A percentile compares a stretch with the other conserved stretches of the same genome.
phyloP scores from a whole-genome alignment of 2,888 invertebrate species.

The Rhagium mordax region DNA sequence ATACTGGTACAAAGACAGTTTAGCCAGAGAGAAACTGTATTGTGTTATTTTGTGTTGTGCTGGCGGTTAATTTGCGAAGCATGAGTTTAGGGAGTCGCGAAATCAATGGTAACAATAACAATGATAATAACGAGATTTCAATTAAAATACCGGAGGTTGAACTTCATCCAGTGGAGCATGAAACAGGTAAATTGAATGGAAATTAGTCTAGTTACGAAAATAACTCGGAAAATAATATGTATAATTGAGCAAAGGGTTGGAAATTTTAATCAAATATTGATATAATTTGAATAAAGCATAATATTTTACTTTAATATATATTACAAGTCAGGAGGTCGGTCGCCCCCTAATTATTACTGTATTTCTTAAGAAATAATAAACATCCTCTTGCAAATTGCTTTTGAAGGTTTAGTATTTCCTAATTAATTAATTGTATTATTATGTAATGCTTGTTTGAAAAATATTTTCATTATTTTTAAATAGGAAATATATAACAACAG shows the following conservation, averaged over 20 bases:
- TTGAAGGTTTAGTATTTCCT: too few species aligned
- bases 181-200: slow-evolving; percentile 17
- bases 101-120: slow-evolving; percentile 27
- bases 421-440: too few species aligned
- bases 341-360: too few species aligned
- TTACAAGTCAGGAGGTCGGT: too few species aligned
- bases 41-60: slow-evolving; percentile 28
- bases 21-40: slow-evolving; percentile 14
- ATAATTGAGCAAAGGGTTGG: background rate
- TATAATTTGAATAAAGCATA: background rate
- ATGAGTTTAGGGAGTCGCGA: background rate
- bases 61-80: slow-evolving; percentile 24
- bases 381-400: too few species aligned
- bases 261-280: background rate
- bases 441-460: too few species aligned
- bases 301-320: background rate
- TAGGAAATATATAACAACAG: too few species aligned
- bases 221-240: background rate
- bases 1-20: slow-evolving; percentile 7
- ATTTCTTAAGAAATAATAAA: too few species aligned
- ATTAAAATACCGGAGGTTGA: background rate
- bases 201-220: background rate
- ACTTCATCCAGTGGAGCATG: background rate
- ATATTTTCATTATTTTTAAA: too few species aligned
- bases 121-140: slow-evolving; percentile 13